Evolutionary conservation across 2,888 invertebrate genomes (phyloP), one percentile per base, ranked within the genome.

Genomic region (Leptinotarsa tumamoca): DNA sequence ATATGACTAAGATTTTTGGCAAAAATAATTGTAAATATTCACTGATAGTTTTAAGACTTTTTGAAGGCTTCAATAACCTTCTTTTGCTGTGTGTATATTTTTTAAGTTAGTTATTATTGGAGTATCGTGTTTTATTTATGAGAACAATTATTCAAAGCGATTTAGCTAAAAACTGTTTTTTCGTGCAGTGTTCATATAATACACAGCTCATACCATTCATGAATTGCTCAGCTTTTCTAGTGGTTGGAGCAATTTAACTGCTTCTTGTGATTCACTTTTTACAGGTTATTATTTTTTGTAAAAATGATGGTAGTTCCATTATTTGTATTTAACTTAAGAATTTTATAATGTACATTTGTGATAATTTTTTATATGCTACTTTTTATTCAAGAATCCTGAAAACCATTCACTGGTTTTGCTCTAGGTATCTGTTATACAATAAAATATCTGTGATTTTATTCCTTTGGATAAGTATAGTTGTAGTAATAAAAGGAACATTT

Each of bases 361-460:
- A 79, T 79, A 79, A 78, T 79, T 76, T 78, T 79, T 77, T 73
- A 72, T 71, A 70, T 73, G 67, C 63, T 73, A 49, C 58, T 73
- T 67, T 71, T 54, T 77, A 58, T 63, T 63, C 68, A 71, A 73
- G 66, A 72, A 71, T 68, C 49, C 14, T 63, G 58, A 33, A 21
- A 66, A 61, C 68, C 54, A 66, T 61, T 23, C 71, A 71, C 58
- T 73, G 71, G 75, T 74, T 73, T 67, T 23, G 50, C 56, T 69
- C 69, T 78, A 76, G 73, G 56, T 79, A 77, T 78, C 79, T 79
- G 80, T 80, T 79, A 84, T 85, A 87, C 86, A 87, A 87, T 87
- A 87, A 87, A 87, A 84, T 87, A 87, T 87, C 87, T 87, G 87
- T 88, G 88, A 88, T 88, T 88, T 87, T 86, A 86, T 86, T 86